Base-by-base conservation (phyloP, 2,113 vertebrate genomes). In the Anser brachyrhynchus region DNA sequence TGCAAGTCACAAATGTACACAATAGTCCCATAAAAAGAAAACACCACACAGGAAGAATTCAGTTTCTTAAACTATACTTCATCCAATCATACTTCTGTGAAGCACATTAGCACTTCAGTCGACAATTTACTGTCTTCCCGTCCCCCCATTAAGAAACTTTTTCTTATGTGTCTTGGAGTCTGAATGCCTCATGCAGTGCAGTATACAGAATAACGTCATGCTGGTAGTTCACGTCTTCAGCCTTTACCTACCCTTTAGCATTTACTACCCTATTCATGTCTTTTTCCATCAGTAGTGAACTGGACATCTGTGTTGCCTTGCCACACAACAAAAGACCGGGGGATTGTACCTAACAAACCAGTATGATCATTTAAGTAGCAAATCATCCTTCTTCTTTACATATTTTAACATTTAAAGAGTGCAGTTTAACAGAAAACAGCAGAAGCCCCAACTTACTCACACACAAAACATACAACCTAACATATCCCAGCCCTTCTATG, bases 181-280 rank as follows among this genome's bases (percentile, higher is more conserved):
- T 39, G 43, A 2, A 5, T 4, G 1, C 16, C 8, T 90, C 43
- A 15, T 1, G 1, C 25, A 33, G 15, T 15, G 23, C 12, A 11
- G 37, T 22, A 43, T 6, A 10, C 9, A 64, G 57, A 58, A 15
- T 46, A 54, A 43, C 6, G 33, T 16, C 11, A 4, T 13, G 10
- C 10, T 39, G 43, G 43, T 43, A 43, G 43, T 43, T 43, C 43
- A 43, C 43, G 16, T 43, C 43, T 43, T 43, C 16, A 43, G 43
- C 43, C 15, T 43, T 43, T 43, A 43, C 43, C 39, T 39, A 39
- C 39, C 39, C 39, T 43, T 43, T 43, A 43, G 43, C 43, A 43
- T 43, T 43, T 43, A 43, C 43, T 43, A 43, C 43, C 43, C 43
- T 43, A 43, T 43, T 43, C 43, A 43, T 15, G 16, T 43, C 43